Base-by-base conservation (phyloP, 1,140 invertebrate genomes). In the Rhagoletis zephyria region DNA sequence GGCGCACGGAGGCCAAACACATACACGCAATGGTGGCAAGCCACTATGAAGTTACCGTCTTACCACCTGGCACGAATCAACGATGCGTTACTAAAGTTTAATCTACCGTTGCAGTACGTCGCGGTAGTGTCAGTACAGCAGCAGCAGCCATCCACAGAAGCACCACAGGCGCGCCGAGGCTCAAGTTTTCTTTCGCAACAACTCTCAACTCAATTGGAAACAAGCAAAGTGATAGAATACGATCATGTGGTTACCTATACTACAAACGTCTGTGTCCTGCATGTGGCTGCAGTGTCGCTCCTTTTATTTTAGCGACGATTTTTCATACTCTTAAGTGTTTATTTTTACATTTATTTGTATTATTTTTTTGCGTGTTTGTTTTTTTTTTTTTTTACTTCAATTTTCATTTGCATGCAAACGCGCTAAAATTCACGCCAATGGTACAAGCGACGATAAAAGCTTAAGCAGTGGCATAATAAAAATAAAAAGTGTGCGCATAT, bases 81-180 rank as follows among this genome's bases (percentile, higher is more conserved):
- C 74, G 48, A 81, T 81, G 74, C 74, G 74, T 81, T 81, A 48
- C 16, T 42, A 81, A 81, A 81, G 74, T 81, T 81, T 81, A 81
- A 81, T 81, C 74, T 81, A 56, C 48, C 48, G 48, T 56, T 81
- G 74, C 48, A 81, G 10, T 19, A 48, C 74, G 42, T 59, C 56
- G 48, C 74, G 6, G 42, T 45, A 16, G 14, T 77, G 45, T 12
- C 45, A 77, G 12, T n/a, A n/a, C 9, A 64, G 63, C 16, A 16
- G 19, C 65, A 40, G 42, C 45, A 45, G 48, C n/a, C 74, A 19
- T 30, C 48, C 51, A 56, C 48, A 81, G 74, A 81, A 30, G 1
- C 74, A 81, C 74, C 74, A 81, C 74, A 81, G 74, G 74, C 74
- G 74, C 74, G 74, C n/a, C 74, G 61, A 7, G 4, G 74, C 74